Evolutionary conservation across 1,140 invertebrate genomes (phyloP).

Genomic region (Ceratina australensis): DNA sequence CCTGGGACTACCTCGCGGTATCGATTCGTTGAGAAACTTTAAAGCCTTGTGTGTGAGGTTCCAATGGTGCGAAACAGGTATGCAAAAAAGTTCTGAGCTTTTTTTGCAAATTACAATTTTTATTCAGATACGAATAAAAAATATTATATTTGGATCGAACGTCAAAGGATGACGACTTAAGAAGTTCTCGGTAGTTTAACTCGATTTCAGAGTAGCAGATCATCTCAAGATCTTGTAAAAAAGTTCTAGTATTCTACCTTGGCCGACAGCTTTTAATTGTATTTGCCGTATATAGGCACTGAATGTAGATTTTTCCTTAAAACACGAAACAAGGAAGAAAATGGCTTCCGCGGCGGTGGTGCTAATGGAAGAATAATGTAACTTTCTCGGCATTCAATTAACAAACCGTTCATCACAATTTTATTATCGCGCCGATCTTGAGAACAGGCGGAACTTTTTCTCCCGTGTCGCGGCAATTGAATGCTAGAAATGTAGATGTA

Average conservation of each 20-base stretch:
- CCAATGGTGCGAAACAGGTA: not conserved
- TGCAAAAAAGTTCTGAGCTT: too few species aligned
- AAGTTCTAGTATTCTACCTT: too few species aligned
- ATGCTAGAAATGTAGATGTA: conserved; percentile 29
- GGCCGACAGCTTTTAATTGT: too few species aligned
- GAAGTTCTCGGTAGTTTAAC: too few species aligned
- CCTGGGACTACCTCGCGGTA: not conserved
- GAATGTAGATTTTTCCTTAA: not conserved
- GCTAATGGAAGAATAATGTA: conserved; percentile 34
- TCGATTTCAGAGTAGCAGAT: too few species aligned
- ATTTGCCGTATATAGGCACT: not conserved
- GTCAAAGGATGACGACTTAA: too few species aligned
- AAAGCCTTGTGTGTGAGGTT: too few species aligned
- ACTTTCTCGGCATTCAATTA: conserved; percentile 56
- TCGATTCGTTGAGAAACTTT: not conserved
- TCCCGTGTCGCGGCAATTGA: conserved; percentile 16
- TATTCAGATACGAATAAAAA: too few species aligned
- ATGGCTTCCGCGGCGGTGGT: not conserved
- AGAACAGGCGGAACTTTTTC: conserved; percentile 31
- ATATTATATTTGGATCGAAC: too few species aligned
- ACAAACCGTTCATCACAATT: conserved; percentile 45
- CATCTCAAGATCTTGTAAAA: too few species aligned
- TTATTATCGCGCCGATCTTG: conserved; percentile 41
- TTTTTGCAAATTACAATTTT: too few species aligned
- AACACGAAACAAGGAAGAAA: not conserved